Conservation (phyloP, 1,140 invertebrate genomes). For the Ctenoplectra terminalis region DNA sequence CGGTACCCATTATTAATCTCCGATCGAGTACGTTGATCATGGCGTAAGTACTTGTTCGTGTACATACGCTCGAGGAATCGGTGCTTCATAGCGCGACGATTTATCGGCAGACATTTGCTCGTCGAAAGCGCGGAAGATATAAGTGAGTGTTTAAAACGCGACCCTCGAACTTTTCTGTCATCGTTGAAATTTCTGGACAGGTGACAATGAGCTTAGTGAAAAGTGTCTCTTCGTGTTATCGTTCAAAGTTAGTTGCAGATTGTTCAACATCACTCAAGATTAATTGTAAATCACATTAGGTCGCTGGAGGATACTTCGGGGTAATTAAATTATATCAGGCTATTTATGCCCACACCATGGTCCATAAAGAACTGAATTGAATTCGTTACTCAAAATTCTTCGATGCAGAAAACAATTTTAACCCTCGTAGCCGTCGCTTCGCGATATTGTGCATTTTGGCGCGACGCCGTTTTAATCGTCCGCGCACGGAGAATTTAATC, state of each 20-base stretch:
- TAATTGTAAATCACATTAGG: no score
- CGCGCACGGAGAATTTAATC: constrained; percentile 14
- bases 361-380: no score
- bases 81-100: constrained; percentile 16
- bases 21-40: constrained; percentile 25
- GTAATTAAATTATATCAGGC: no score
- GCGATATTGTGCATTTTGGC: background rate
- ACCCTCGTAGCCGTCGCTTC: no score
- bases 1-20: constrained; percentile 28
- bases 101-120: constrained; percentile 19
- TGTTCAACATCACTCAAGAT: no score
- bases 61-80: background rate
- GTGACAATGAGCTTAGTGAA: constrained; percentile 54
- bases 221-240: no score
- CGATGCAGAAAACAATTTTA: background rate
- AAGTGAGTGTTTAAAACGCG: constrained; percentile 57
- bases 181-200: constrained; percentile 60
- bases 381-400: background rate
- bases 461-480: background rate
- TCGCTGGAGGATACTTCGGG: no score
- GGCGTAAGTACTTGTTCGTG: background rate
- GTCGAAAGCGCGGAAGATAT: constrained; percentile 30
- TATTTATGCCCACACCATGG: no score
- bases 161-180: constrained; percentile 24
- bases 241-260: no score